Base-by-base conservation (phyloP, 2,113 vertebrate genomes). In the Pogona vitticeps region DNA sequence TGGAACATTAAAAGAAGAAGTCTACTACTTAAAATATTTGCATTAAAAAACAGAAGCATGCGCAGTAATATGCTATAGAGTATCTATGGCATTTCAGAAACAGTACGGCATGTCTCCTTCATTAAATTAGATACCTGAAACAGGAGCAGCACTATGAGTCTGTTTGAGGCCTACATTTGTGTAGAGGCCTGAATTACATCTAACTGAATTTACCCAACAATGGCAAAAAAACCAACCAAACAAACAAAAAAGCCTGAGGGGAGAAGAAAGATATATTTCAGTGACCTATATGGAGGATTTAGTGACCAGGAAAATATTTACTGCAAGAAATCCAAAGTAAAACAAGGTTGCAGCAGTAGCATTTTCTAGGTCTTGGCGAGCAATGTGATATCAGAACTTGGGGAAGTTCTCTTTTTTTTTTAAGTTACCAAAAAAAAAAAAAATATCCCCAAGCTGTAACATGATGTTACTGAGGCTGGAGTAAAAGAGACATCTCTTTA, bases 351-450 rank as follows among this genome's bases (percentile, higher is more conserved):
- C 9, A 33, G 87, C 1, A 58, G 46, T n/a, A 46, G 28, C 1
- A 56, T n/a, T 79, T 84, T 85, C 56, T 73, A 8, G 73, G n/a
- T n/a, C n/a, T n/a, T n/a, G n/a, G n/a, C n/a, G n/a, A n/a, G n/a
- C 89, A 0, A 0, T 52, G 18, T 61, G 33, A 76, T 67, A 78
- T 4, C 0, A 15, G 46, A 56, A 13, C 52, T 4, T 76, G 0
- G 36, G 17, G 28, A 59, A 36, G 10, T 52, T 5, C 46, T 52
- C n/a, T n/a, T n/a, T n/a, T 52, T 10, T 52, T 52, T 52, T 52
- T 52, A 10, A 52, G 46, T 52, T 52, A 52, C 46, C 46, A 5
- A 10, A 52, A 52, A 52, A 10, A 52, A 52, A 52, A 52, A 52
- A 6, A 52, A 52, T 52, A 52, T 52, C 46, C 46, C 46, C 46